Conservation (phyloP, 2,797 vertebrate genomes). For the Microtus obscurus region DNA sequence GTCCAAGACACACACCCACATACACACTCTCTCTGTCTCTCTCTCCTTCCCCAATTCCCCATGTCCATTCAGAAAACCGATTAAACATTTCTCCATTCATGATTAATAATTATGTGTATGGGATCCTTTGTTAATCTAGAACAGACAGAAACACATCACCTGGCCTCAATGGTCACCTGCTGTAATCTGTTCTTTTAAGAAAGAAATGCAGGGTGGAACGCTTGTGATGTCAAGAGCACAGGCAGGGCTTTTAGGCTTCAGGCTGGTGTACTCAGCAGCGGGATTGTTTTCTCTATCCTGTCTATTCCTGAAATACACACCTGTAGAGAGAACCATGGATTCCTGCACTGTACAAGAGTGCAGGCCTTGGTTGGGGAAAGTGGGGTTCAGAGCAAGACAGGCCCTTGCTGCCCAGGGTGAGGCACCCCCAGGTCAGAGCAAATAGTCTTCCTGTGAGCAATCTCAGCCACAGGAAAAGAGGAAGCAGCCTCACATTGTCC, state of each 20-base stretch:
- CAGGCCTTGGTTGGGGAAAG: background rate
- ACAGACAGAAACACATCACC: background rate
- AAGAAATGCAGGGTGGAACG: background rate
- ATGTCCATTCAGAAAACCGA: background rate
- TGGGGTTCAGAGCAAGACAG: background rate
- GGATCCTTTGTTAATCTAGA: background rate
- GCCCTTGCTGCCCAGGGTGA: background rate
- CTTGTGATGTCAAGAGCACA: accelerated
- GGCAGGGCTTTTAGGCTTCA: background rate
- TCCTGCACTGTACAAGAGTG: background rate
- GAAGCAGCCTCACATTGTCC: background rate
- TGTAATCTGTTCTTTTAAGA: background rate
- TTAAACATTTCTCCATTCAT: background rate
- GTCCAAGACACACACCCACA: background rate
- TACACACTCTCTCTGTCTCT: no score
- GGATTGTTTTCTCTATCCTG: background rate
- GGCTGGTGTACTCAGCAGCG: background rate
- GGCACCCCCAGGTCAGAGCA: background rate
- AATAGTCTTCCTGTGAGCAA: background rate
- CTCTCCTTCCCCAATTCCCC: background rate
- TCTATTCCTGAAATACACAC: background rate
- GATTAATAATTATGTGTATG: background rate
- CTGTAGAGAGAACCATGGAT: background rate
- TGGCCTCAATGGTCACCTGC: background rate
- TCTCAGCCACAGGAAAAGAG: background rate